Conservation (phyloP, 2,888 invertebrate species). For the Drosophila incognita region DNA sequence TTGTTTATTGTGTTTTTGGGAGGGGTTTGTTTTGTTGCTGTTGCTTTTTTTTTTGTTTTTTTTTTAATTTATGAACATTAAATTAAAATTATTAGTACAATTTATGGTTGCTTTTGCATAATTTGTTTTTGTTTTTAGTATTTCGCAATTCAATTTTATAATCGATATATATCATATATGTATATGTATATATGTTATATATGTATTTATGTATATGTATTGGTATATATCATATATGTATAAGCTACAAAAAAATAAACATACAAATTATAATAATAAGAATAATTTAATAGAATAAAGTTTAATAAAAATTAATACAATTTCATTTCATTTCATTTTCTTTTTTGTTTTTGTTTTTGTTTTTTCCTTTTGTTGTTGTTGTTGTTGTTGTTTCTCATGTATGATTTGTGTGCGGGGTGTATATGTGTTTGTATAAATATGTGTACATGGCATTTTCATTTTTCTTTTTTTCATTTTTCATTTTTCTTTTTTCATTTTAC, state of each 20-base stretch:
- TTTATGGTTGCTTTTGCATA: slow-evolving; percentile 25
- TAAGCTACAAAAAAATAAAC: slow-evolving; percentile 68
- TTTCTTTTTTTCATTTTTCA: slow-evolving; percentile 18
- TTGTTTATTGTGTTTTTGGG: slow-evolving; percentile 44
- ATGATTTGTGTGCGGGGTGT: slow-evolving; percentile 36
- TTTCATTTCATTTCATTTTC: slow-evolving; percentile 51
- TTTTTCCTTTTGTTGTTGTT: slow-evolving; percentile 22
- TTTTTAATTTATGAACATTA: slow-evolving; percentile 61
- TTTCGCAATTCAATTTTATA: slow-evolving; percentile 53
- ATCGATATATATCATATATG: slow-evolving; percentile 43
- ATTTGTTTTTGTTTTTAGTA: slow-evolving; percentile 36
- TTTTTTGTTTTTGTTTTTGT: not conserved
- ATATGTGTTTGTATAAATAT: slow-evolving; percentile 61
- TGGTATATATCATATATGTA: slow-evolving; percentile 47
- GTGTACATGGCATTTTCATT: slow-evolving; percentile 65
- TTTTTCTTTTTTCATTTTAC: slow-evolving; percentile 13
- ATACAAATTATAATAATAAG: slow-evolving; percentile 71
- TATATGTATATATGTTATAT: slow-evolving; percentile 17
- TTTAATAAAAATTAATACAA: slow-evolving; percentile 77
- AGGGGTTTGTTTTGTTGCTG: slow-evolving; percentile 33
- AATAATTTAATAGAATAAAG: slow-evolving; percentile 79
- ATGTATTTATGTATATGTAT: slow-evolving; percentile 37
- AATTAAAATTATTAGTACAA: slow-evolving; percentile 72
- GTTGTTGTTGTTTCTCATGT: slow-evolving; percentile 41
- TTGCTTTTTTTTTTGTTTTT: slow-evolving; percentile 29